Evolutionary conservation across 1,140 invertebrate species (phyloP), one percentile per base, ranked within the genome.

Genomic region (Ptiloglossa arizonensis): DNA sequence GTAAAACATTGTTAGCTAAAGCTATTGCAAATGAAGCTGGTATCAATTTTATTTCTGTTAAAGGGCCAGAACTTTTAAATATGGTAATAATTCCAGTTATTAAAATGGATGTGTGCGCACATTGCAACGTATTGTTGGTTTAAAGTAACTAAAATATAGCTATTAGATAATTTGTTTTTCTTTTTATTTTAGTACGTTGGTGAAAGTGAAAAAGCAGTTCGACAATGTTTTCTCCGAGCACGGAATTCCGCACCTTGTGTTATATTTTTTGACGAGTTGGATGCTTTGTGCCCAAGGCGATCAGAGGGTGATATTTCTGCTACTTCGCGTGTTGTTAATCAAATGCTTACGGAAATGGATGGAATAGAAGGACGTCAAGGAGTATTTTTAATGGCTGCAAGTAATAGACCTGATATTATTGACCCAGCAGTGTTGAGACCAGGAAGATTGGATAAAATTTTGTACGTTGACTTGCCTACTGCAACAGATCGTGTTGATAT

Each of bases 241-340:
- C 92, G 96, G 56, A 98, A 99, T 92, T 99, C 98, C 0, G 94
- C 97, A 0, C 99, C 99, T 0, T 99, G 99, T 93, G 98, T 99
- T 17, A 99, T 99, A 89, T 99, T 99, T 93, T 99, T 99, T 91
- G 99, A 99, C 91, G 99, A 99, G 93, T 95, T 99, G 79, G 99
- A 99, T 93, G 97, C 99, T 0, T 90, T 99, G 9, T 99, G 98
- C 91, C 98, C 98, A 0, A 96, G 96, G 87, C 94, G 98, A 89
- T 96, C 95, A 8, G 96, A 96, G 62, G 95, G 94, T 63, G 96
- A 96, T 79, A 94, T 94, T 82, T 95, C 95, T 6, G 94, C 95
- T 0, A 94, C 94, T 5, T 96, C 95, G 13, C 94, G 98, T 24
- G 96, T 99, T 24, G 98, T 99, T 0, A 99, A 99, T 92, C 98